Conservation (phyloP, 2,113 vertebrate genomes). For the Raphicerus campestris region DNA sequence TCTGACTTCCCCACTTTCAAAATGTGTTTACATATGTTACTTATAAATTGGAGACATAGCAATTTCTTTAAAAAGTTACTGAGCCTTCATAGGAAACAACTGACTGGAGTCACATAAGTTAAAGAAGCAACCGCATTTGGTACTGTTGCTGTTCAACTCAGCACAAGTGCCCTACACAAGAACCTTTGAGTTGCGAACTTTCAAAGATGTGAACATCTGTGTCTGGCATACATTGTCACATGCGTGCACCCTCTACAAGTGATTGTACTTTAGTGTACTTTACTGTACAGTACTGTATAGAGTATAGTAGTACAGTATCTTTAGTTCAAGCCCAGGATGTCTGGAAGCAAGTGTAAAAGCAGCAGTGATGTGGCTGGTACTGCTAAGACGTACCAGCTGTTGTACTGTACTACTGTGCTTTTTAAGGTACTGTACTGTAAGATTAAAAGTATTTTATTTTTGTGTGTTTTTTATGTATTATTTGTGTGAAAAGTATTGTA, state of each 20-base stretch:
- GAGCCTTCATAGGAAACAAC: not conserved
- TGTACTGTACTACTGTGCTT: not conserved
- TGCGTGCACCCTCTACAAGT: not conserved
- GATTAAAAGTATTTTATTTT: not conserved
- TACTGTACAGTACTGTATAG: not conserved
- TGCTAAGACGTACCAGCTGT: not conserved
- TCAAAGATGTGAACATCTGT: not conserved
- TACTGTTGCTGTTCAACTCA: not conserved
- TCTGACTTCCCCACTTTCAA: not conserved
- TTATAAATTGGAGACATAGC: not conserved
- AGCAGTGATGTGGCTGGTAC: not conserved
- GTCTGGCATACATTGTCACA: not conserved
- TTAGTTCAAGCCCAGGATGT: not conserved
- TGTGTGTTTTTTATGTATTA: not conserved
- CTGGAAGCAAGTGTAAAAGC: not conserved
- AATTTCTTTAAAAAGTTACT: not conserved
- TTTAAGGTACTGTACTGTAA: not conserved
- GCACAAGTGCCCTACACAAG: not conserved
- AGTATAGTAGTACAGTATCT: not conserved
- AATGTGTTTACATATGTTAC: not conserved
- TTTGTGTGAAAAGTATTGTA: not conserved
- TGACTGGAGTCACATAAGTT: not conserved
- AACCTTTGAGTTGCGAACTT: not conserved
- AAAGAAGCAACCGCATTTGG: not conserved
- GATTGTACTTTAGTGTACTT: not conserved